phyloP scores from a whole-genome alignment of 2,888 invertebrate species.

The Aspidiotus destructor region DNA sequence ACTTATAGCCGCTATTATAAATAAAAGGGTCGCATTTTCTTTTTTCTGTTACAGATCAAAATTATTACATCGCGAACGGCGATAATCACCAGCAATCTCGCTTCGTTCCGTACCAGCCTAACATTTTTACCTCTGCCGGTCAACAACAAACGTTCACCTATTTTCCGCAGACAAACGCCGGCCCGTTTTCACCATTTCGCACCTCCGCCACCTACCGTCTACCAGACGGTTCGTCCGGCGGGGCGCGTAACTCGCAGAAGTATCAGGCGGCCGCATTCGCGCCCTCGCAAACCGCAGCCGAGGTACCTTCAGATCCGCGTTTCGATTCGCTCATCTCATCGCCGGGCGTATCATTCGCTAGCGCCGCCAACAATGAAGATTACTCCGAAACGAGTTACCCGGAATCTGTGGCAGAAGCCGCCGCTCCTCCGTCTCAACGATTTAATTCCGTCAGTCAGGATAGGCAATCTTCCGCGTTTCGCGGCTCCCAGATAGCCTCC shows the following conservation, averaged over 20 bases:
- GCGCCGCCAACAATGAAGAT: constrained; percentile 16
- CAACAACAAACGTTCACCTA: constrained; percentile 22
- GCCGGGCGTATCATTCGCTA: constrained; percentile 8
- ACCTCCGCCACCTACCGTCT: neutral
- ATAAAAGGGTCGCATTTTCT: neutral
- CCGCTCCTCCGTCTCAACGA: constrained; percentile 11
- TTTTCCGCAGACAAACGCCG: constrained; percentile 29
- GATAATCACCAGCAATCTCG: constrained; percentile 22
- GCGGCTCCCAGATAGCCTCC: neutral
- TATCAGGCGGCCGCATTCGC: neutral
- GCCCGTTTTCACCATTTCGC: constrained; percentile 28
- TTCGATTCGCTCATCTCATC: constrained; percentile 23
- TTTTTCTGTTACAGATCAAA: constrained; percentile 20
- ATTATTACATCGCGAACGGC: constrained; percentile 14
- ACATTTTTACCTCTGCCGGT: constrained; percentile 7
- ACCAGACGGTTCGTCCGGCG: constrained; percentile 7
- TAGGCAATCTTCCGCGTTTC: constrained; percentile 9
- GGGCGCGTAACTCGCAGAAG: constrained; percentile 16
- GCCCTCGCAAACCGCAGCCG: neutral
- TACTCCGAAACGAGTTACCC: constrained; percentile 19
- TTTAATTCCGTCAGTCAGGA: constrained; percentile 3
- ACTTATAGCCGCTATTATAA: no score
- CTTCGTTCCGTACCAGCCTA: constrained; percentile 17
- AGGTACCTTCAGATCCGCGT: constrained; percentile 15
- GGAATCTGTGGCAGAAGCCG: neutral